These are phyloP conservation scores for Cyprinodon diabolis DNA, from an alignment of 2,797 vertebrate genomes.

Conservation along the genomic window DNA sequence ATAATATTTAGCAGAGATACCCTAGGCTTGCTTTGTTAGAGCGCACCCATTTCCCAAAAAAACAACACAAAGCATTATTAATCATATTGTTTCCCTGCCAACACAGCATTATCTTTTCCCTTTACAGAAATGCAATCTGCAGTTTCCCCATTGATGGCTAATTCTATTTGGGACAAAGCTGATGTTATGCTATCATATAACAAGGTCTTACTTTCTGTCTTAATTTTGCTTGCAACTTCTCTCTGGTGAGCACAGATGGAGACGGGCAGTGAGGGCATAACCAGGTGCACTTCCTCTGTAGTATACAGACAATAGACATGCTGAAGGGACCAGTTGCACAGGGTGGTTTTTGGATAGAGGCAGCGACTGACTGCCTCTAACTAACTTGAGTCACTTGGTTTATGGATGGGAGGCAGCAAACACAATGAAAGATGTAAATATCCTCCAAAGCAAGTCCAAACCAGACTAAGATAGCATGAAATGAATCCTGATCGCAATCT, in stretches of 20 bases:
- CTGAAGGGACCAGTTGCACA: slow-evolving; percentile 79
- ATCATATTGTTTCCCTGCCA: slow-evolving; percentile 62
- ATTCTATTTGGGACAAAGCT: slow-evolving; percentile 72
- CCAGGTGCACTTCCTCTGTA: slow-evolving; percentile 87
- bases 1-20: slow-evolving; percentile 61
- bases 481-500: slow-evolving; percentile 66
- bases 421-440: slow-evolving; percentile 60
- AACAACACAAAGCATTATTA: slow-evolving; percentile 66
- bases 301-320: slow-evolving; percentile 87
- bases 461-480: slow-evolving; percentile 72
- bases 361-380: slow-evolving; percentile 61
- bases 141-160: slow-evolving; percentile 56
- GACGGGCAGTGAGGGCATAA: slow-evolving; percentile 87
- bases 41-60: slow-evolving; percentile 36
- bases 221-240: slow-evolving; percentile 90
- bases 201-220: slow-evolving; percentile 88
- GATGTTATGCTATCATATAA: slow-evolving; percentile 78
- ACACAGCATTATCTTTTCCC: slow-evolving; percentile 59
- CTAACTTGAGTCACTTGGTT: slow-evolving; percentile 69
- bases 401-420: slow-evolving; percentile 67
- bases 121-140: slow-evolving; percentile 71
- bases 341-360: slow-evolving; percentile 66
- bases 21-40: slow-evolving; percentile 50
- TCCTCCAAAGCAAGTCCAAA: slow-evolving; percentile 60
- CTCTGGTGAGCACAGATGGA: slow-evolving; percentile 89